Base-by-base conservation (phyloP, 2,888 invertebrate species). In the Parascotia fuliginaria region DNA sequence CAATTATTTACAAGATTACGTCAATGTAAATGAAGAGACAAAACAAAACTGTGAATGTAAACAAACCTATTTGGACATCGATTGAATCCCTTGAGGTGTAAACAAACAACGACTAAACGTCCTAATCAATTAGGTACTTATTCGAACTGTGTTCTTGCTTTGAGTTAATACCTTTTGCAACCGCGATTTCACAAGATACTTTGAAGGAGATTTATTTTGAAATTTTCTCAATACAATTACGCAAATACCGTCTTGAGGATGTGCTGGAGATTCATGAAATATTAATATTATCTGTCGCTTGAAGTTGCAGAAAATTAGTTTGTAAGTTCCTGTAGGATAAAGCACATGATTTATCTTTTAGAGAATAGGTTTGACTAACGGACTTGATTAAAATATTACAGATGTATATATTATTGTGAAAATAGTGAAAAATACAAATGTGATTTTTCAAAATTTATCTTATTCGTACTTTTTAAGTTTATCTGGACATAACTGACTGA, bases 241-340 rank as follows among this genome's bases (percentile, higher is more conserved):
- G 42, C 51, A 15, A 37, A 13, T 36, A 31, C 11, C 11, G 11
- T 29, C 37, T 36, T 32, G 29, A 37, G 14, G 37, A 55, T 49
- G 31, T 47, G 33, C 39, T 31, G 45, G 11, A 27, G 36, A 42
- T 63, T 63, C 51, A 63, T 67, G 47, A 58, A 64, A 64, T 63
- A 55, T 63, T 58, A 52, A 67, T 63, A 44, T 14, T 24, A 31
- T 58, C 34, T 41, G 52, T 40, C 31, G 42, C 42, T 39, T 40
- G 9, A 37, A 59, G 64, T 53, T 62, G 44, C 49, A 59, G 50
- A 59, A 53, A 63, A 55, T 59, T 48, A 49, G 55, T 59, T 51
- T 9, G 19, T 13, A 54, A 62, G 41, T 57, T 44, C 45, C 28
- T 54, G 24, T 9, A 13, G 27, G 41, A 47, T 51, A 43, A 55